phyloP scores from a whole-genome alignment of 2,113 vertebrate species.

The Antechinus flavipes region DNA sequence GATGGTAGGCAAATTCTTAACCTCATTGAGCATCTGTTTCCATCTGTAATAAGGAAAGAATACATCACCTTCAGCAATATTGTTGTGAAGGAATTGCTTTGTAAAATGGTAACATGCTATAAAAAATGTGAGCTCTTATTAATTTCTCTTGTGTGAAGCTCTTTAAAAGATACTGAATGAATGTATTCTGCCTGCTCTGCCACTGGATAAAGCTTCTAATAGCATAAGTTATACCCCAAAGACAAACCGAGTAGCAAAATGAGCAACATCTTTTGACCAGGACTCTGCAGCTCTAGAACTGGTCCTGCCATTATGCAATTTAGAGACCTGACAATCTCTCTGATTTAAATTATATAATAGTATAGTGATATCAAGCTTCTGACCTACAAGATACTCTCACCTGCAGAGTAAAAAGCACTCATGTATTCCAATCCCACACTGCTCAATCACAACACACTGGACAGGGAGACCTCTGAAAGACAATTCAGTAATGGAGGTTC shows the following conservation, averaged over 20 bases:
- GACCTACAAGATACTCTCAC: neutral
- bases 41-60: neutral
- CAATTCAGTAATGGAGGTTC: neutral
- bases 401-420: neutral
- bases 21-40: neutral
- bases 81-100: neutral
- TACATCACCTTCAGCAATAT: neutral
- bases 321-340: neutral
- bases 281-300: neutral
- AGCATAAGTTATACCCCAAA: neutral
- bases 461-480: neutral
- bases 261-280: neutral
- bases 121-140: neutral
- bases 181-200: conserved; percentile 2
- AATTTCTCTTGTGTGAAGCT: neutral
- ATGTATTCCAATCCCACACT: neutral
- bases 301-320: neutral
- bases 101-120: neutral
- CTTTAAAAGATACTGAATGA: neutral
- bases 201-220: neutral
- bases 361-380: neutral
- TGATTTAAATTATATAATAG: neutral
- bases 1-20: neutral
- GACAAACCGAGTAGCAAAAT: neutral
- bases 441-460: neutral